Evolutionary conservation across 2,888 invertebrate genomes (phyloP).

Genomic region (Penaeus monodon): DNA sequence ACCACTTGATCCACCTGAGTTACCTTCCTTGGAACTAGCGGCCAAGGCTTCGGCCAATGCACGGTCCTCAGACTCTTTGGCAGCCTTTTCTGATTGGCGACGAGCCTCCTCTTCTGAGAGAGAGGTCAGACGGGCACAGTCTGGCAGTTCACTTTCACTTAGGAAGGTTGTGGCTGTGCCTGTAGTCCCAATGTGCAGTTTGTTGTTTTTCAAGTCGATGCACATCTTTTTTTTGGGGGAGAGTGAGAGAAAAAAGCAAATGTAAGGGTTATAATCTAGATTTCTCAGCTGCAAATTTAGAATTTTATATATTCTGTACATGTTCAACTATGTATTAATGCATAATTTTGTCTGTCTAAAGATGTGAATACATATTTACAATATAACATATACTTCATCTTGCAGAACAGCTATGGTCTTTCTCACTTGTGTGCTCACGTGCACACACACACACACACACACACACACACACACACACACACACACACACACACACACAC

Average conservation of each 20-base stretch:
- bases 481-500: too few relatives aligned
- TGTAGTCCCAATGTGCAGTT: constrained; percentile 92
- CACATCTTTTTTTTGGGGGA: constrained; percentile 30
- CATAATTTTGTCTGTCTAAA: too few relatives aligned
- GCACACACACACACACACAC: background rate
- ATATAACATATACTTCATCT: too few relatives aligned
- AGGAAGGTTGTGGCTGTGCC: constrained; percentile 91
- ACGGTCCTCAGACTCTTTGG: constrained; percentile 77
- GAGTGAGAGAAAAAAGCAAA: background rate
- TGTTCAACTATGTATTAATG: too few relatives aligned
- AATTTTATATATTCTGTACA: too few relatives aligned
- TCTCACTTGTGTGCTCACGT: background rate
- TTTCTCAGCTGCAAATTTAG: too few relatives aligned
- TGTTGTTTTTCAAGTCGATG: constrained; percentile 90
- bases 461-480: constrained; percentile 18
- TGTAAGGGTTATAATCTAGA: background rate
- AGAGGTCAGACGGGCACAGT: constrained; percentile 83
- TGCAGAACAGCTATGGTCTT: too few relatives aligned
- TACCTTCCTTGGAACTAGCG: constrained; percentile 74
- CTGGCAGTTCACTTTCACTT: constrained; percentile 83
- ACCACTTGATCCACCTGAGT: background rate
- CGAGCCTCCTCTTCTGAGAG: constrained; percentile 51
- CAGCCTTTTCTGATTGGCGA: constrained; percentile 66
- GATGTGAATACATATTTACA: too few relatives aligned
- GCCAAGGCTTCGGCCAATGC: constrained; percentile 81